Base-by-base conservation (phyloP, 2,113 vertebrate species). In the Cephalopholis sonnerati region DNA sequence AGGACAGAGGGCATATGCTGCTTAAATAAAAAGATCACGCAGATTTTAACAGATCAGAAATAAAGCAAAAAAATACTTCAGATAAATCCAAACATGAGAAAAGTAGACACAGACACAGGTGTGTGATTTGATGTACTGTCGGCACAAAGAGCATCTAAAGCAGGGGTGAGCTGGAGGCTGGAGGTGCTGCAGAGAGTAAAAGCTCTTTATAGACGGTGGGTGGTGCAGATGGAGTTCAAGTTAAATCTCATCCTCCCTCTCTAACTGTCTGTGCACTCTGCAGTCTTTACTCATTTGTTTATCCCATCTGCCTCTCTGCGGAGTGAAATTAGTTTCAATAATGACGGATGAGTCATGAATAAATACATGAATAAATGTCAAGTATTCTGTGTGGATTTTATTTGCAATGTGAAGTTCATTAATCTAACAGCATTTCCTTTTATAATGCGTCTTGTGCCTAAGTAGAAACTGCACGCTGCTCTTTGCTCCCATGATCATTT, bases 121-220 rank as follows among this genome's bases (percentile, higher is more conserved):
- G 51, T 53, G 18, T 36, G 51, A 66, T 77, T 48, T 58, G 39
- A 77, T 36, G 41, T 20, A n/a, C 75, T 18, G 39, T 36, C 63
- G 32, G 25, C 7, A 32, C 5, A 29, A 41, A 27, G n/a, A 76
- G n/a, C 59, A 5, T 24, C 27, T 58, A 9, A 44, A 27, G 62
- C 11, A 7, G 0, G 18, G 8, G 17, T 15, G 36, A 66, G 74
- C 62, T 18, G 39, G 16, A 55, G 25, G 3, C 62, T 77, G 51
- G 18, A 48, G 62, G 36, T n/a, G 13, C 36, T 54, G 48, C 22
- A 32, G 16, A 20, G 41, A 74, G 6, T 61, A 61, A 74, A 1
- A 7, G 41, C 25, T 61, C 20, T 61, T 61, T 32, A 61, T 32
- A 10, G 24, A 58, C 9, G 20, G 25, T 50, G 39, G 54, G 44